Percentiles rank a stretch among this genome's conserved stretches.
Conservation (phyloP, 1,140 invertebrate species). For the Chrysoperla carnea region DNA sequence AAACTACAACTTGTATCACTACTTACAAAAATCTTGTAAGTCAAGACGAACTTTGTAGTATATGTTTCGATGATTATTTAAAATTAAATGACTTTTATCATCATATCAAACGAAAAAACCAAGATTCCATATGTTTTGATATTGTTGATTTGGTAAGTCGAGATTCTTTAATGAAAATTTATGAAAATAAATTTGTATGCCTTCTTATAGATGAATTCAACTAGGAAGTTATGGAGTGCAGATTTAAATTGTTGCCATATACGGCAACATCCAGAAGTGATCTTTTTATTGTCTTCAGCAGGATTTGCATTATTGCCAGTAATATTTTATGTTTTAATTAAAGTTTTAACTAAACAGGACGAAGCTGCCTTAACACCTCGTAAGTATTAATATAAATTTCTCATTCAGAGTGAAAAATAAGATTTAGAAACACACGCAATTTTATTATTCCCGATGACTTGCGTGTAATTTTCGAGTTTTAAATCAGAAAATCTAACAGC, state of each 20-base stretch:
- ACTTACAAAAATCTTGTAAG: slow-evolving; percentile 17
- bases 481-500: too few species aligned
- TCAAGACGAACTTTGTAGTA: slow-evolving; percentile 24
- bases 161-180: slow-evolving; percentile 5
- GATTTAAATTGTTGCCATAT: slow-evolving; percentile 30
- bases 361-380: slow-evolving; percentile 15
- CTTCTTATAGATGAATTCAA: slow-evolving; percentile 33
- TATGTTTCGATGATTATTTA: slow-evolving; percentile 30
- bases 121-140: slow-evolving; percentile 35
- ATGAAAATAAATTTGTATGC: slow-evolving; percentile 4
- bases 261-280: slow-evolving; percentile 27
- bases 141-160: slow-evolving; percentile 33
- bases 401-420: too few species aligned
- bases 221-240: slow-evolving; percentile 32
- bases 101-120: slow-evolving; percentile 31
- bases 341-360: slow-evolving; percentile 21
- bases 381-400: slow-evolving; percentile 12
- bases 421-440: too few species aligned
- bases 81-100: slow-evolving; percentile 30
- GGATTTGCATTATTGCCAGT: slow-evolving; percentile 27
- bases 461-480: too few species aligned
- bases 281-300: slow-evolving; percentile 28
- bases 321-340: slow-evolving; percentile 28
- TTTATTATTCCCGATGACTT: too few species aligned
- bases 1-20: slow-evolving; percentile 25